Conservation (phyloP, 2,888 invertebrate genomes). For the Galerucella calmariensis region DNA sequence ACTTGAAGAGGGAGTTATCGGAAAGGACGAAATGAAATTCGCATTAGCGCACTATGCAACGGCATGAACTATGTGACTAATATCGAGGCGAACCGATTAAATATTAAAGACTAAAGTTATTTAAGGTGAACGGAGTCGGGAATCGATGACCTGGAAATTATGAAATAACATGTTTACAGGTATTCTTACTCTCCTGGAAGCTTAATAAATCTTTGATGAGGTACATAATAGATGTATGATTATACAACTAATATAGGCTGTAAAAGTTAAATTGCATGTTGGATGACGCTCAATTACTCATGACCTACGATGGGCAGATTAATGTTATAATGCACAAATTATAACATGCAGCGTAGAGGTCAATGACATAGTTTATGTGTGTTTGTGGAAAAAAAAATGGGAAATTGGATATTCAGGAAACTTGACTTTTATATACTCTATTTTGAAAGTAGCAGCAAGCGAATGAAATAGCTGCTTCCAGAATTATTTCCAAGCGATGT, state of each 20-base stretch:
- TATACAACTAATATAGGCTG: neutral
- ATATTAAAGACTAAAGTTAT: slow-evolving; percentile 29
- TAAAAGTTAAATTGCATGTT: neutral
- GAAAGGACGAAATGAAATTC: slow-evolving; percentile 29
- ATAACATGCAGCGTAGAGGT: no score
- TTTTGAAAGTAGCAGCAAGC: no score
- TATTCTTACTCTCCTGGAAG: neutral
- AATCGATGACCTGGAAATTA: slow-evolving; percentile 30
- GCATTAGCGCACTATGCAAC: slow-evolving; percentile 22
- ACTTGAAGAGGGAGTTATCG: slow-evolving; percentile 3
- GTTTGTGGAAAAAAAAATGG: no score
- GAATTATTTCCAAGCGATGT: no score
- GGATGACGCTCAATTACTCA: neutral
- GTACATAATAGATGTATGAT: neutral
- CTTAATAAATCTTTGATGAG: neutral
- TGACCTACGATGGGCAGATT: slow-evolving; percentile 6
- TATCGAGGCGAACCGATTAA: slow-evolving; percentile 26
- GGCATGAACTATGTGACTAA: slow-evolving; percentile 22
- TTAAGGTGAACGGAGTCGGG: slow-evolving; percentile 1
- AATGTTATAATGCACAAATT: no score
- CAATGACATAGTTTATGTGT: no score
- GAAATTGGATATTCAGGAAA: no score
- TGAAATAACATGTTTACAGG: slow-evolving; percentile 6
- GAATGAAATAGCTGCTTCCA: no score
- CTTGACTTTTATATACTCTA: no score